Conservation (phyloP, 2,888 invertebrate genomes). For the Cremastobaeus sp. region DNA sequence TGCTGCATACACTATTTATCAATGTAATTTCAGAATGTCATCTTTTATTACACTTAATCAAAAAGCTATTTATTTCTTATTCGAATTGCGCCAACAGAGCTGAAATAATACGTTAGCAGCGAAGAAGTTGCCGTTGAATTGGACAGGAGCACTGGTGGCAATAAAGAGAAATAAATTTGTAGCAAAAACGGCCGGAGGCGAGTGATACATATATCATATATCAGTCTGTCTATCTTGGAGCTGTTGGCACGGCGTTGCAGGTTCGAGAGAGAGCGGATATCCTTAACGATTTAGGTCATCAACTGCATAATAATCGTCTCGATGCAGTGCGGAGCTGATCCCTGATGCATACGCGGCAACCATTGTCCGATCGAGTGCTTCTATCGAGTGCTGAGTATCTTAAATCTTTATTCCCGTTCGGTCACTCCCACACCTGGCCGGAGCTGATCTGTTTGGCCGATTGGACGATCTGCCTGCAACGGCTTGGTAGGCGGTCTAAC, state of each 20-base stretch:
- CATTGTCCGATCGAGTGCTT: constrained; percentile 63
- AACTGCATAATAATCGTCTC: constrained; percentile 63
- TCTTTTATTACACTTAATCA: too few species aligned
- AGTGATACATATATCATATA: constrained; percentile 57
- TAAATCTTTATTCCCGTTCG: constrained; percentile 65
- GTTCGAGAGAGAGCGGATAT: constrained; percentile 64
- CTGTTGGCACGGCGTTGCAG: constrained; percentile 47
- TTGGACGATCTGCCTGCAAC: constrained; percentile 56
- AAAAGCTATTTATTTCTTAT: too few species aligned
- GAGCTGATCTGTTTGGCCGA: constrained; percentile 61
- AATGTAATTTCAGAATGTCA: too few species aligned
- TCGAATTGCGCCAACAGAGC: too few species aligned
- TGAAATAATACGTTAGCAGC: too few species aligned
- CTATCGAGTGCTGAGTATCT: constrained; percentile 66
- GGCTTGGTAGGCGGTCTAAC: constrained; percentile 61
- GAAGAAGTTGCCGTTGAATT: constrained; percentile 2
- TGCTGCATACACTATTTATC: too few species aligned
- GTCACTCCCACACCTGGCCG: constrained; percentile 70
- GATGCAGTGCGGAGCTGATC: constrained; percentile 61
- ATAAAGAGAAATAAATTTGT: constrained; percentile 50
- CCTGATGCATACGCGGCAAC: constrained; percentile 64
- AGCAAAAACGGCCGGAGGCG: constrained; percentile 41
- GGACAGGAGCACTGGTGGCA: constrained; percentile 24
- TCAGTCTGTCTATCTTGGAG: constrained; percentile 41
- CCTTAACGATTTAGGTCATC: constrained; percentile 70